Base-by-base conservation (phyloP, 2,888 invertebrate genomes). In the Colostygia pectinataria region DNA sequence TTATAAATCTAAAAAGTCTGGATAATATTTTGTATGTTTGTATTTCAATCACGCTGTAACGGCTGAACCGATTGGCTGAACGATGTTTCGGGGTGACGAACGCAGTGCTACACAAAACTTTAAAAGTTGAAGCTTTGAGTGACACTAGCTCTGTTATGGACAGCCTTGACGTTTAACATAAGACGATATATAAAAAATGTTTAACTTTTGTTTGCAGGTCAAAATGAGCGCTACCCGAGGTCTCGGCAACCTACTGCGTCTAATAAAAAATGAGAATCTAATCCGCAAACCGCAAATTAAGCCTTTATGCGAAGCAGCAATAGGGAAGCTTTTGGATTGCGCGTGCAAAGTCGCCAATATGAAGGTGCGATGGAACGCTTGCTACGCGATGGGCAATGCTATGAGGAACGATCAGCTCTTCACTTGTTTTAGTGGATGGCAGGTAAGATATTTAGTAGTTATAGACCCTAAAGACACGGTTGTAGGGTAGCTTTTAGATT, bases 331-430 rank as follows among this genome's bases (percentile, higher is more conserved):
- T 32, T 85, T 95, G 41, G 93, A 93, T 60, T 94, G 93, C 74
- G 93, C 95, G 10, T 92, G 91, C 5, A 91, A 92, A 25, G 94
- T 94, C 18, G 92, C 92, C 38, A 94, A 94, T 74, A 95, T 97
- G 92, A 97, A 97, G 89, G 96, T 97, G 25, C 92, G 96, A 41
- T 98, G 98, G 98, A 98, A 98, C 80, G 94, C 97, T 0, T 98
- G 97, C 76, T 95, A 97, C 75, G 97, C 97, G 0, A 83, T 97
- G 46, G 95, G 96, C 14, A 95, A 94, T 65, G 91, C 95, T 53
- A 92, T 97, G 86, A 94, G 92, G 66, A 94, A 94, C 69, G 84
- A 89, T 2, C 68, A 77, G 31, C 67, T 93, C 18, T 92, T 86
- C 56, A 76, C 75, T 5, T 77, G 78, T 38, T 79, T 85, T 2